A percentile compares a stretch with the other conserved stretches of the same genome.
Conservation (phyloP, 37 sponge, comb jelly and placozoan species). For the Hormiphora californensis region DNA sequence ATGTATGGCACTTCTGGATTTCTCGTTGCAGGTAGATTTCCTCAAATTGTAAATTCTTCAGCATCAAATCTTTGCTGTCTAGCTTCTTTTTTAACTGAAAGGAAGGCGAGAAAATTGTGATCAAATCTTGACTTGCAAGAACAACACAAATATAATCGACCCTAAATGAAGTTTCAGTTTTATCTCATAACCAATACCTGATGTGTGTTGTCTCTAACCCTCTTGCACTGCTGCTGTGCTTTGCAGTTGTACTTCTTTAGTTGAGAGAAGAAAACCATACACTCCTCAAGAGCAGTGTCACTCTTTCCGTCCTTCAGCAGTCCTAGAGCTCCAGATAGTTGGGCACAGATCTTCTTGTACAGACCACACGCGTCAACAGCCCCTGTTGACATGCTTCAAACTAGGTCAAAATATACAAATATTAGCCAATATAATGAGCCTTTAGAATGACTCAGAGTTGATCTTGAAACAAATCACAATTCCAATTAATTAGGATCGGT, state of each 20-base stretch:
- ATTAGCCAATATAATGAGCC: too few species aligned
- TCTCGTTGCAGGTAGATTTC: conserved; percentile 52
- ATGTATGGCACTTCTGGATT: conserved; percentile 1
- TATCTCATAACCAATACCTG: not conserved
- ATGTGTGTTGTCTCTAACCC: conserved; percentile 32
- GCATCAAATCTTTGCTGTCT: conserved; percentile 23
- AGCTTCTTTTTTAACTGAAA: conserved; percentile 52
- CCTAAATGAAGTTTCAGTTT: not conserved
- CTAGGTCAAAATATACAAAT: too few species aligned
- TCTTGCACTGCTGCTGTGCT: conserved; percentile 45
- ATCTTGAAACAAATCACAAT: too few species aligned
- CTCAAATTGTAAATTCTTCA: conserved; percentile 51
- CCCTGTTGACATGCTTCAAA: too few species aligned
- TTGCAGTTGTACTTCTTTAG: conserved; percentile 51
- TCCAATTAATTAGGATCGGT: too few species aligned
- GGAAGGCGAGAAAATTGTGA: too few species aligned
- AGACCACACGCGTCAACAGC: conserved; percentile 24
- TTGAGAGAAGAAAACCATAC: conserved; percentile 28
- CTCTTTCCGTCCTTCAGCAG: not conserved
- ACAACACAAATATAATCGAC: too few species aligned
- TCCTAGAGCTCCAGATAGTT: not conserved
- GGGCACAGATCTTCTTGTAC: conserved; percentile 22
- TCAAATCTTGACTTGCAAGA: too few species aligned
- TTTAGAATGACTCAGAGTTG: too few species aligned
- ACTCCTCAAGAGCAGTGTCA: not conserved